Base-by-base conservation (phyloP, 2,888 invertebrate genomes). In the Euzetes globulus region DNA sequence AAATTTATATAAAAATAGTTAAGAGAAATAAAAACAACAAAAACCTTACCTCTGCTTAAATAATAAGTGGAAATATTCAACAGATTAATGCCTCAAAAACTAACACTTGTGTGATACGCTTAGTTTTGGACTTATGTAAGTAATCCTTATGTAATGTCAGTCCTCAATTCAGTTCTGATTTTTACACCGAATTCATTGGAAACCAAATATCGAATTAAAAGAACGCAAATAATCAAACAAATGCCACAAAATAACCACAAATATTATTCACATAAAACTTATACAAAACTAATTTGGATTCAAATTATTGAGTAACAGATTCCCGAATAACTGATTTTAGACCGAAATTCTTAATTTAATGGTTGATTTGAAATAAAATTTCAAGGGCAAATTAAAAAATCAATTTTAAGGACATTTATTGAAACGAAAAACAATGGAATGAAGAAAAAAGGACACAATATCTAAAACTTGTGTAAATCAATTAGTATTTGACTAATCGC, bases 31-130 rank as follows among this genome's bases (percentile, higher is more conserved):
- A 58, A 29, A 13, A 29, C 15, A 58, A 29, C 13, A 58, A 15
- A 58, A 58, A 13, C 58, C 58, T 58, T 58, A 58, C 58, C 58
- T 58, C 29, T 29, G 58, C 41, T 41, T 41, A 41, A 41, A 41
- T 41, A 41, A 41, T 41, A 41, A 41, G 41, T 41, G 41, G 41
- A 41, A 41, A 41, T 41, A 41, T 41, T 41, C 41, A 41, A 41
- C 41, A 41, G 41, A 41, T 41, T 41, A 41, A 13, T 41, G 41
- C 41, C 41, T 41, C 41, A 41, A 41, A 41, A 6, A 11, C 41
- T 41, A 41, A 41, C 7, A 9, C 11, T 41, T 41, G 41, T 33
- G 33, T 41, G 41, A 41, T 41, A 41, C 41, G 9, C 1, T 13
- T 41, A 9, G 5, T 41, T 41, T 41, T 7, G 41, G 41, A 9